Conservation (phyloP, 2,113 vertebrate species). For the Peucedramus taeniatus region DNA sequence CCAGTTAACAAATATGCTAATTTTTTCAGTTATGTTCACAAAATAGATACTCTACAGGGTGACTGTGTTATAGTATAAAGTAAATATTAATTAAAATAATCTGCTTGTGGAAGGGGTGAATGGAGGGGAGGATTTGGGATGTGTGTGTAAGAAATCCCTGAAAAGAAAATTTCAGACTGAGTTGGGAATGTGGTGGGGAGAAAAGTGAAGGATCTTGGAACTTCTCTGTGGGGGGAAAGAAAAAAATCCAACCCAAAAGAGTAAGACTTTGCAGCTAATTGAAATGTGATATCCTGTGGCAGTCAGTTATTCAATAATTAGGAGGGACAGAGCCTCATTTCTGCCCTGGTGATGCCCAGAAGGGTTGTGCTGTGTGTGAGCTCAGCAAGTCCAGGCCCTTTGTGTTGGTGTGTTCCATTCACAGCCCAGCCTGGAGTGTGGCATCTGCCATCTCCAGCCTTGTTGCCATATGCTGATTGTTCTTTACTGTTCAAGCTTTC, state of each 20-base stretch:
- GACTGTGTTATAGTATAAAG: not conserved
- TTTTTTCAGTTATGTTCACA: not conserved
- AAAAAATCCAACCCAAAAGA: not conserved
- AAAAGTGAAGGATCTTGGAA: not conserved
- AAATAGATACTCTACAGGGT: not conserved
- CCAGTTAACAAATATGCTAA: not conserved
- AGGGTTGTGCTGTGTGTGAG: not conserved
- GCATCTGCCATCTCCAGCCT: not conserved
- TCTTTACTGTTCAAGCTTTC: not conserved
- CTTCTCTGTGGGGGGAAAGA: not conserved
- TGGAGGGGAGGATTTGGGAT: not conserved
- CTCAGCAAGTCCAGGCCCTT: not conserved
- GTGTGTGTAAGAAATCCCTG: rapidly evolving
- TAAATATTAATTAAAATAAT: not conserved
- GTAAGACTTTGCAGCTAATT: not conserved
- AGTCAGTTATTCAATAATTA: not conserved
- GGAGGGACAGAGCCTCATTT: not conserved
- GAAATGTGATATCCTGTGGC: not conserved
- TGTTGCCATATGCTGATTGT: not conserved
- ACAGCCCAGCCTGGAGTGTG: not conserved
- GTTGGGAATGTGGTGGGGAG: not conserved
- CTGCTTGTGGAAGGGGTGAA: not conserved
- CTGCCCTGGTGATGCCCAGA: not conserved
- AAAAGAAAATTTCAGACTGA: not conserved
- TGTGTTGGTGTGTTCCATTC: not conserved